Evolutionary conservation across 64 coral and sea anemone species (phyloP).

Genomic region (Astreopora myriophthalma): DNA sequence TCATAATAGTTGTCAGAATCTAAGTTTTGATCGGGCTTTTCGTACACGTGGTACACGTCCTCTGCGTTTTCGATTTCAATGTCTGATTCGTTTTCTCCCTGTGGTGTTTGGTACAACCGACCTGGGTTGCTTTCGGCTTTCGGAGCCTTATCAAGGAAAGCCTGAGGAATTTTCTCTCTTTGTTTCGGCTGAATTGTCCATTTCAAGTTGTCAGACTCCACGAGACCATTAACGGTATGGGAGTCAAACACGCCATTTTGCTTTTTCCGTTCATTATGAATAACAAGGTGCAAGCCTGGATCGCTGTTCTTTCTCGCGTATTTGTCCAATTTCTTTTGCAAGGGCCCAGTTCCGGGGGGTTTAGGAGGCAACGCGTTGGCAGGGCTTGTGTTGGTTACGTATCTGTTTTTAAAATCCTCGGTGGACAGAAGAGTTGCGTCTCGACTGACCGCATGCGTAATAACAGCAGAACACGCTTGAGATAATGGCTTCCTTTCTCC

Average conservation of each 20-base stretch:
- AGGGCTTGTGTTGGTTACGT: conserved; percentile 3
- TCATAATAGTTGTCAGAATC: neutral
- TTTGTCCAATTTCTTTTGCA: conserved; percentile 13
- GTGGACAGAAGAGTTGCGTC: conserved; percentile 73
- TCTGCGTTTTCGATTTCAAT: neutral
- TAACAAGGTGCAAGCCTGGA: neutral
- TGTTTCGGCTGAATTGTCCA: conserved; percentile 37
- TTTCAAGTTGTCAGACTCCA: neutral
- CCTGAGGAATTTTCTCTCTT: conserved; percentile 4
- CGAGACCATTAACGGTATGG: neutral
- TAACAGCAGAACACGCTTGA: conserved; percentile 57
- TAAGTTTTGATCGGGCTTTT: neutral
- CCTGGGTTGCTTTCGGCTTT: neutral
- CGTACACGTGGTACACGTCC: conserved; percentile 5
- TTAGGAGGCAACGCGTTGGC: neutral
- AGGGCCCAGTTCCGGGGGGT: conserved; percentile 13
- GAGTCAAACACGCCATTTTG: neutral
- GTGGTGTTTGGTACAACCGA: neutral
- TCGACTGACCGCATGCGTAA: conserved; percentile 79
- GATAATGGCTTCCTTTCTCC: conserved; percentile 68
- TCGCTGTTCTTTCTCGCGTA: conserved; percentile 14
- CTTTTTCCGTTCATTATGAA: neutral
- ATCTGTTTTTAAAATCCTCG: conserved; percentile 67
- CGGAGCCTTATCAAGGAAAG: neutral
- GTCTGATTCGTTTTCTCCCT: neutral